Percentiles rank a stretch among this genome's conserved stretches.
phyloP scores from a whole-genome alignment of 2,797 vertebrate species.

The Uromys caudimaculatus region DNA sequence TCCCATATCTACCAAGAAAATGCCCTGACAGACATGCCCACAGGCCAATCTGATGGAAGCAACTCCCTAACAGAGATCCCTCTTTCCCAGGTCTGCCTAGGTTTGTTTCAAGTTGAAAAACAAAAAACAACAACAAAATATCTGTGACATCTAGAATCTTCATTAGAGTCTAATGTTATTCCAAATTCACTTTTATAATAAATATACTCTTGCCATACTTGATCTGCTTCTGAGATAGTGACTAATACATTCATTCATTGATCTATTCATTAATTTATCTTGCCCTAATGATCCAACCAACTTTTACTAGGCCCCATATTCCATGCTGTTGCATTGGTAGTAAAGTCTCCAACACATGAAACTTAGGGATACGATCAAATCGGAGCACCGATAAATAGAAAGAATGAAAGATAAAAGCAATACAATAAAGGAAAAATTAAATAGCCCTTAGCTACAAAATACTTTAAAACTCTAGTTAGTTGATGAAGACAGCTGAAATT shows the following conservation, averaged over 20 bases:
- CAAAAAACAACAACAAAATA: background rate
- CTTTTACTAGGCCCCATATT: background rate
- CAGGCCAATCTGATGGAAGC: background rate
- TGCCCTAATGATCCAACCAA: background rate
- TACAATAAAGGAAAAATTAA: slow-evolving; percentile 34
- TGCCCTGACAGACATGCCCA: background rate
- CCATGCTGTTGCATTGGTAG: background rate
- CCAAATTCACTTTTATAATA: background rate
- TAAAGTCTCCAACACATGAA: background rate
- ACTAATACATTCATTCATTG: background rate
- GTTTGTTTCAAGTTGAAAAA: background rate
- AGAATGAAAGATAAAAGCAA: background rate
- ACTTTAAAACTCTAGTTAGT: background rate
- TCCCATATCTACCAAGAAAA: background rate
- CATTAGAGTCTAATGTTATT: background rate
- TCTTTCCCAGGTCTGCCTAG: background rate
- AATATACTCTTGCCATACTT: background rate
- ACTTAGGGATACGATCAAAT: background rate
- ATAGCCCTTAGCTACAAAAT: background rate
- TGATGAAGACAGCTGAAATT: slow-evolving; percentile 33
- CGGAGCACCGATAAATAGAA: background rate
- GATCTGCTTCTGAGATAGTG: background rate
- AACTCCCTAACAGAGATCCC: background rate
- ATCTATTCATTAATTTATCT: background rate
- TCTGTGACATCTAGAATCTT: background rate